Percentiles rank a stretch among this genome's conserved stretches.
Conservation (phyloP, 2,113 vertebrate genomes). For the Silurus meridionalis region DNA sequence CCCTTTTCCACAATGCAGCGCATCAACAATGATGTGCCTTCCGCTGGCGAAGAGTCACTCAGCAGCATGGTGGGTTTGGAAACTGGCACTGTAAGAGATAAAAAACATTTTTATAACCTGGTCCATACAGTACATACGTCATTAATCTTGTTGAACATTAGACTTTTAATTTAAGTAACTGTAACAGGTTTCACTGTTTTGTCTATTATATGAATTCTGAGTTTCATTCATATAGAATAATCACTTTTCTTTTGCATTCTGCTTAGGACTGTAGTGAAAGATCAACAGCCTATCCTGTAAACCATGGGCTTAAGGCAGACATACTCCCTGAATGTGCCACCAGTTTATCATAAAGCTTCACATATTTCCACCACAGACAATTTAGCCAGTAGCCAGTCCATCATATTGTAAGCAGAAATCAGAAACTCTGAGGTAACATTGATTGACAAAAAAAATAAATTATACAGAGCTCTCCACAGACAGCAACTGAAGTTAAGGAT, state of each 20-base stretch:
- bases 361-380: background rate
- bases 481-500: background rate
- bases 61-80: constrained; percentile 78
- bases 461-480: background rate
- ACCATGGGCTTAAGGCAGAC: background rate
- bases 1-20: constrained; percentile 78
- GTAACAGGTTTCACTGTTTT: background rate
- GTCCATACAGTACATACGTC: background rate
- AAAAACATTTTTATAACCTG: background rate
- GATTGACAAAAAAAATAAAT: background rate
- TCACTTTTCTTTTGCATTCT: background rate
- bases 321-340: background rate
- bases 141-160: no score
- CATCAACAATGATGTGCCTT: constrained; percentile 73
- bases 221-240: background rate
- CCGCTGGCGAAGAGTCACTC: constrained; percentile 69
- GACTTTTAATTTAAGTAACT: no score
- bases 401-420: background rate
- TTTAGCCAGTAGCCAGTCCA: background rate
- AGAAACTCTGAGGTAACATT: background rate
- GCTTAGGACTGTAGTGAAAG: background rate
- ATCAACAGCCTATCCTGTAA: background rate
- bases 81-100: constrained; percentile 74
- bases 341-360: background rate
- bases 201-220: background rate